These are phyloP conservation scores for Caretta caretta DNA, from an alignment of 2,113 vertebrate species.

Conservation along the genomic window DNA sequence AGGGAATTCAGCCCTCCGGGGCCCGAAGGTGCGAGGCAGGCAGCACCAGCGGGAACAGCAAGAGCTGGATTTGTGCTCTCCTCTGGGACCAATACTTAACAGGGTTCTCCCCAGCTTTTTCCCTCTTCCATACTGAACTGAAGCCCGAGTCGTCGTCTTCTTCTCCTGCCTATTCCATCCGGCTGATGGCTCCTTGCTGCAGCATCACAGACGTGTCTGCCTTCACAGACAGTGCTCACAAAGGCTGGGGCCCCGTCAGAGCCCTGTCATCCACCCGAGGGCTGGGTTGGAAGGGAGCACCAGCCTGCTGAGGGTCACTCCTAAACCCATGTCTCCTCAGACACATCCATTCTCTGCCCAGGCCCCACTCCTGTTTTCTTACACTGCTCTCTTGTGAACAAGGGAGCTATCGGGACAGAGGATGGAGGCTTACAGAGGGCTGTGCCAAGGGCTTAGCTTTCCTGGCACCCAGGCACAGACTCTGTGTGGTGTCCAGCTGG, in stretches of 20 bases:
- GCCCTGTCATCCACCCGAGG: no score
- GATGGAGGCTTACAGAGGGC: no score
- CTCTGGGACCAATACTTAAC: background rate
- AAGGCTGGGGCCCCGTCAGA: background rate
- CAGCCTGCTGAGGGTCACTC: no score
- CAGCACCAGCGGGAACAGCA: background rate
- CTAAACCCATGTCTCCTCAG: no score
- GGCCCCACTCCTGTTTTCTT: background rate
- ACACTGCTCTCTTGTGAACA: background rate
- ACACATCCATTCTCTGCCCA: background rate
- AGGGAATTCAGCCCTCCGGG: background rate
- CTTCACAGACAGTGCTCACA: background rate
- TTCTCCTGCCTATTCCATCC: background rate
- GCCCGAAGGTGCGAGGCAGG: background rate
- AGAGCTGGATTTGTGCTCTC: background rate
- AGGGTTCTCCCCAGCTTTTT: background rate
- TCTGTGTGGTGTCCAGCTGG: accelerated
- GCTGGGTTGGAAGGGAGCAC: background rate
- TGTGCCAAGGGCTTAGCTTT: background rate
- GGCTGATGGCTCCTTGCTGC: background rate
- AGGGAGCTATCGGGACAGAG: background rate
- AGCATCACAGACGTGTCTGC: background rate
- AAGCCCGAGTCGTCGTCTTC: background rate
- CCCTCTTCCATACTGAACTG: background rate
- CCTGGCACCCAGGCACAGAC: background rate